phyloP scores from a whole-genome alignment of 2,797 vertebrate species.

The Microtus agrestis region DNA sequence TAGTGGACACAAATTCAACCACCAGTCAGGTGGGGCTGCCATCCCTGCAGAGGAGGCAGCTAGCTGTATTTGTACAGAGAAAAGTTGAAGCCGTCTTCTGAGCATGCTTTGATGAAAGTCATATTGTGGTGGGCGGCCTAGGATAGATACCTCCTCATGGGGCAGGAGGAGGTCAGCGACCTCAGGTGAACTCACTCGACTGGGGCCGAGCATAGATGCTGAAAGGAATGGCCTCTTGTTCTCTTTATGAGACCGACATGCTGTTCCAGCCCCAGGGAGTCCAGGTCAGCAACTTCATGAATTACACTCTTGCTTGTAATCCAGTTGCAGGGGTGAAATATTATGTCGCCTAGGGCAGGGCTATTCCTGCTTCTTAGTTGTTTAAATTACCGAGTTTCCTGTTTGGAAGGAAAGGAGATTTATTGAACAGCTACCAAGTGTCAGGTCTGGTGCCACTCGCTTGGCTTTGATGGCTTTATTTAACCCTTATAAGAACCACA shows the following conservation, averaged over 20 bases:
- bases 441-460: background rate
- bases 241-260: slow-evolving; percentile 62
- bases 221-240: slow-evolving; percentile 62
- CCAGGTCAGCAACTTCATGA: slow-evolving; percentile 76
- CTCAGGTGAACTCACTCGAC: slow-evolving; percentile 25
- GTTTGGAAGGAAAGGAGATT: slow-evolving; percentile 62
- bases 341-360: slow-evolving; percentile 73
- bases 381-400: slow-evolving; percentile 70
- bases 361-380: slow-evolving; percentile 64
- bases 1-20: background rate
- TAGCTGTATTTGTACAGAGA: background rate
- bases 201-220: background rate
- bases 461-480: slow-evolving; percentile 50
- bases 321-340: slow-evolving; percentile 78
- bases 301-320: slow-evolving; percentile 77
- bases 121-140: background rate
- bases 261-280: slow-evolving; percentile 48
- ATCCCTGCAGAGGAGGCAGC: background rate
- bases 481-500: slow-evolving; percentile 17
- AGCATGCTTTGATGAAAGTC: background rate
- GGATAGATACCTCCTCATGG: background rate
- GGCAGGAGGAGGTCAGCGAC: background rate
- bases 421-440: slow-evolving; percentile 60
- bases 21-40: too few species aligned
- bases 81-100: background rate